A percentile compares a stretch with the other conserved stretches of the same genome.
Evolutionary conservation across 2,888 invertebrate genomes (phyloP).

Genomic region (Tetranychus piercei): DNA sequence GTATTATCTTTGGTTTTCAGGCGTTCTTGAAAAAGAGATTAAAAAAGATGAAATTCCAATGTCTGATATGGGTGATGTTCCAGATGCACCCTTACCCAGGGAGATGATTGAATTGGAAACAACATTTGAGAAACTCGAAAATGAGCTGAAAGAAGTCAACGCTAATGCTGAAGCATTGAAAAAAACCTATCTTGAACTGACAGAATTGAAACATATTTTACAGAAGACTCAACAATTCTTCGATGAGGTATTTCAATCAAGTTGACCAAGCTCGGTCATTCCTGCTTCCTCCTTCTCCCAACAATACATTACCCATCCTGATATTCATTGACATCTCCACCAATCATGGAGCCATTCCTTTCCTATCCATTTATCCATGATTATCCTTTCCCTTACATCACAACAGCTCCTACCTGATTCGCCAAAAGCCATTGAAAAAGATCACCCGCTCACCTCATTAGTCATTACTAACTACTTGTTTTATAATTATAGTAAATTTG

Average conservation of each 20-base stretch:
- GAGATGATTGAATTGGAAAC: constrained; percentile 25
- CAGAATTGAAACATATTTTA: constrained; percentile 87
- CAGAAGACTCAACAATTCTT: constrained; percentile 95
- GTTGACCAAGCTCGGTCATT: background rate
- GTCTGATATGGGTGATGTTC: constrained; percentile 23
- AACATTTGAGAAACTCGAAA: constrained; percentile 59
- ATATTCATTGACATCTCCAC: background rate
- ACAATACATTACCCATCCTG: too few species aligned
- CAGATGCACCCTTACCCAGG: constrained; percentile 24
- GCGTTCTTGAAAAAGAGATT: constrained; percentile 22
- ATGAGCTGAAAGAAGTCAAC: constrained; percentile 93
- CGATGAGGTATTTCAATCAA: constrained; percentile 48
- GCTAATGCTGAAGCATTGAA: constrained; percentile 93
- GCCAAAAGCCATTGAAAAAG: too few species aligned
- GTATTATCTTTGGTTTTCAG: constrained; percentile 10
- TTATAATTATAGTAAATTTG: too few species aligned
- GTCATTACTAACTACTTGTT: too few species aligned
- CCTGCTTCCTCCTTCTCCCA: background rate
- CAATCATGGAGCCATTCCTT: too few species aligned
- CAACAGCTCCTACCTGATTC: too few species aligned
- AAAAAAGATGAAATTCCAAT: constrained; percentile 20
- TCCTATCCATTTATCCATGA: too few species aligned
- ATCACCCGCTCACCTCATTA: too few species aligned
- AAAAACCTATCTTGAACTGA: constrained; percentile 81
- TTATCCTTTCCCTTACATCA: too few species aligned